Evolutionary conservation across 1,140 invertebrate species (phyloP), one percentile per base, ranked within the genome.

Genomic region (Caenorhabditis brenneri): DNA sequence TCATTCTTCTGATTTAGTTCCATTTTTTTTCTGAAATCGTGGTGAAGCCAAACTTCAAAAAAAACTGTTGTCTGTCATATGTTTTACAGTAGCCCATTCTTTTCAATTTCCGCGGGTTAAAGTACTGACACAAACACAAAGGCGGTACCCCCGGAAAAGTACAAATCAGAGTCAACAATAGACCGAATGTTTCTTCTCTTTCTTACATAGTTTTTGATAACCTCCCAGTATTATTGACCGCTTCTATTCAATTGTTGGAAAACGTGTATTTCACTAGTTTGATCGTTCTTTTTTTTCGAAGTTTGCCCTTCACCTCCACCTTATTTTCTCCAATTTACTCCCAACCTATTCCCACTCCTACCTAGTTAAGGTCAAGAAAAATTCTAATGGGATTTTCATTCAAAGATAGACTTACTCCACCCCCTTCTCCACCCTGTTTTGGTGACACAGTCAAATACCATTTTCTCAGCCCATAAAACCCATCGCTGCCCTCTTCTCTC

Each of bases 101-200:
- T 6, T 42, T 12, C 39, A 5, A 42, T 42, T 42, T 42, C 39
- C 39, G 39, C n/a, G 39, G 39, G 39, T 42, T 42, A 42, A 65
- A 65, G 31, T 16, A 19, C 12, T 24, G 58, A 36, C 31, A 0
- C 58, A 65, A 74, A 74, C 36, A 42, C 2, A 24, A 74, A 74
- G 33, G 3, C 31, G 58, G 49, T 51, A 19, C 65, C 58, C 58
- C 29, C 65, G 36, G 65, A 74, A 74, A 74, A 74, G 65, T 74
- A n/a, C 65, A 74, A 74, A 74, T 74, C 65, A 74, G 33, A n/a
- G 36, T 74, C 36, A 39, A 74, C 36, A 42, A 74, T 19, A 46
- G 36, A 42, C 60, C 10, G 19, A 5, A 15, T 65, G 16, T 36
- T 27, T 22, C 36, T 74, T n/a, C 9, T 74, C 24, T 74, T n/a